phyloP scores from a whole-genome alignment of 2,888 invertebrate genomes.

The Cepaea hortensis region DNA sequence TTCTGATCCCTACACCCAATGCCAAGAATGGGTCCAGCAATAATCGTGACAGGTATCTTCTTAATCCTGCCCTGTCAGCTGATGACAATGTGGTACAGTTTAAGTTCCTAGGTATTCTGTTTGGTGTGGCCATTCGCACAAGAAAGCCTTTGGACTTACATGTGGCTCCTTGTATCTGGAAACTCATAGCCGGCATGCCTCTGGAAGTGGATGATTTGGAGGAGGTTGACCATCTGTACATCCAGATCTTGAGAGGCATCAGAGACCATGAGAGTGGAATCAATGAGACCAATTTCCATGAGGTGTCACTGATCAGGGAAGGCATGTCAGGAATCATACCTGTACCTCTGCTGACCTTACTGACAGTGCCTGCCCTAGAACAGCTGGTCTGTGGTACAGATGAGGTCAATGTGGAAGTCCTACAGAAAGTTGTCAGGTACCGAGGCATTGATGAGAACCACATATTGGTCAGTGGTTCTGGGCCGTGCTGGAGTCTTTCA shows the following conservation, averaged over 20 bases:
- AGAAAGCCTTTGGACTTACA: constrained; percentile 82
- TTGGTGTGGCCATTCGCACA: constrained; percentile 83
- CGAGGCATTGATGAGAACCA: constrained; percentile 82
- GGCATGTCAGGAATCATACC: constrained; percentile 83
- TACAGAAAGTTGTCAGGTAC: constrained; percentile 81
- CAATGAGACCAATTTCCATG: constrained; percentile 81
- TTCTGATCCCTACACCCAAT: constrained; percentile 82
- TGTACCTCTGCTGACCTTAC: constrained; percentile 81
- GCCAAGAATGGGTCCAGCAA: constrained; percentile 81
- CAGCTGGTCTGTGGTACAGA: constrained; percentile 82
- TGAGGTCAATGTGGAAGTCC: constrained; percentile 80
- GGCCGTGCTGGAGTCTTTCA: constrained; percentile 81
- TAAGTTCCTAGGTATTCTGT: constrained; percentile 82
- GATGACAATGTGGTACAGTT: constrained; percentile 80
- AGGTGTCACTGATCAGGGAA: constrained; percentile 80
- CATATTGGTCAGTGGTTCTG: constrained; percentile 82
- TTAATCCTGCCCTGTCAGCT: constrained; percentile 80
- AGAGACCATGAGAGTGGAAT: constrained; percentile 81
- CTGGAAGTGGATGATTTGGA: constrained; percentile 81
- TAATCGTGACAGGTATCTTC: constrained; percentile 80
- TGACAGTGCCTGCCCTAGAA: constrained; percentile 81
- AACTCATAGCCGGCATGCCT: constrained; percentile 81
- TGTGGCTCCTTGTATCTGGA: constrained; percentile 81
- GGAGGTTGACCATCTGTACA: constrained; percentile 76
- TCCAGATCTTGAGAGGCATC: constrained; percentile 80